These are phyloP conservation scores for Sphaerodactylus townsendi DNA, from an alignment of 2,113 vertebrate species.

Conservation along the genomic window DNA sequence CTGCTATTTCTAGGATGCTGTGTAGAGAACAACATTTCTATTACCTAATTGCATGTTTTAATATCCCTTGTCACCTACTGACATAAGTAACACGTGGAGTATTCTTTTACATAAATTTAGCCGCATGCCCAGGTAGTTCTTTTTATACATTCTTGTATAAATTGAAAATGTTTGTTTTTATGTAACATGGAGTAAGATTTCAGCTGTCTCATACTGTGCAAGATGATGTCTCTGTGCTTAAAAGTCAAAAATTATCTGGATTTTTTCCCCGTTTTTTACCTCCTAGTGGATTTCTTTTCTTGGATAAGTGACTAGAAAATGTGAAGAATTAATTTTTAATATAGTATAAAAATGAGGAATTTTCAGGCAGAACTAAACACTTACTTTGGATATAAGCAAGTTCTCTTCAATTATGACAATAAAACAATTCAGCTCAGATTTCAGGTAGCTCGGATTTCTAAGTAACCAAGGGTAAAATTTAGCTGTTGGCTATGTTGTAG, in stretches of 20 bases:
- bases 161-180: not conserved
- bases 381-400: not conserved
- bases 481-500: not conserved
- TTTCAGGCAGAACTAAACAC: not conserved
- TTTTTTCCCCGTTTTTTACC: not conserved
- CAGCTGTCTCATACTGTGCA: too few relatives aligned
- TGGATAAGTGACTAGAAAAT: not conserved
- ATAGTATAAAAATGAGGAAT: constrained; percentile 23
- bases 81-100: not conserved
- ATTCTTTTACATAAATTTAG: not conserved
- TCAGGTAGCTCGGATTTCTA: too few relatives aligned
- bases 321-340: constrained; percentile 1
- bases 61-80: not conserved
- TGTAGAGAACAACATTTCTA: not conserved
- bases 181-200: not conserved
- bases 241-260: not conserved
- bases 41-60: not conserved
- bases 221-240: not conserved
- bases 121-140: too few relatives aligned
- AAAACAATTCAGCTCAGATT: not conserved
- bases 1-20: not conserved
- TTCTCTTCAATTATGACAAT: not conserved
- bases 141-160: not conserved
- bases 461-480: not conserved
- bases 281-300: not conserved